Evolutionary conservation across 2,797 vertebrate genomes (phyloP).

Genomic region (Phoebastria nigripes): DNA sequence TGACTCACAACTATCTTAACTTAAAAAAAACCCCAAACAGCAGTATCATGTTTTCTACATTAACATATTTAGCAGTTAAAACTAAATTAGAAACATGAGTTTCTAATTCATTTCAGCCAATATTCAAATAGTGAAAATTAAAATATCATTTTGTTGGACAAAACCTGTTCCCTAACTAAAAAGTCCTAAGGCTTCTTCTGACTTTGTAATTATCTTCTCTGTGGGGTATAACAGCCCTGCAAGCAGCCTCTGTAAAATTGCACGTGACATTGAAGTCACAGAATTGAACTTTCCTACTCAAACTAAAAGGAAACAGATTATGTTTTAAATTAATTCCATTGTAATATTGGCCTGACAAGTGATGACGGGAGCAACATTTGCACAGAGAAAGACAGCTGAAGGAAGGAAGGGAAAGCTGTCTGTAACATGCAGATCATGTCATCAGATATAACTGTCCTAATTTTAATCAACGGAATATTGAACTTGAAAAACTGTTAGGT

Average conservation of each 20-base stretch:
- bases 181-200: constrained; percentile 43
- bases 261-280: constrained; percentile 40
- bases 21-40: neutral
- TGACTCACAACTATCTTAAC: neutral
- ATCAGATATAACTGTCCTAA: neutral
- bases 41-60: neutral
- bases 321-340: constrained; percentile 45
- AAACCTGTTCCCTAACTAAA: neutral
- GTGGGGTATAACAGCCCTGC: neutral
- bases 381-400: neutral
- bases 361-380: constrained; percentile 14
- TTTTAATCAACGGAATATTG: neutral
- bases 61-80: neutral
- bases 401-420: neutral
- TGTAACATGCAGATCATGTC: neutral
- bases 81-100: neutral
- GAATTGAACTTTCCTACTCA: constrained; percentile 37
- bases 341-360: constrained; percentile 1
- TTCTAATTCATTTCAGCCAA: constrained; percentile 1
- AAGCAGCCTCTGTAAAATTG: constrained; percentile 21
- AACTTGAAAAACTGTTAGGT: neutral
- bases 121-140: constrained; percentile 37
- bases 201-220: constrained; percentile 58
- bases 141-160: constrained; percentile 46
- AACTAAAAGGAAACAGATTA: constrained; percentile 18